A percentile compares a stretch with the other conserved stretches of the same genome.
phyloP scores from a whole-genome alignment of 2,888 invertebrate genomes.

The Amiota communis region DNA sequence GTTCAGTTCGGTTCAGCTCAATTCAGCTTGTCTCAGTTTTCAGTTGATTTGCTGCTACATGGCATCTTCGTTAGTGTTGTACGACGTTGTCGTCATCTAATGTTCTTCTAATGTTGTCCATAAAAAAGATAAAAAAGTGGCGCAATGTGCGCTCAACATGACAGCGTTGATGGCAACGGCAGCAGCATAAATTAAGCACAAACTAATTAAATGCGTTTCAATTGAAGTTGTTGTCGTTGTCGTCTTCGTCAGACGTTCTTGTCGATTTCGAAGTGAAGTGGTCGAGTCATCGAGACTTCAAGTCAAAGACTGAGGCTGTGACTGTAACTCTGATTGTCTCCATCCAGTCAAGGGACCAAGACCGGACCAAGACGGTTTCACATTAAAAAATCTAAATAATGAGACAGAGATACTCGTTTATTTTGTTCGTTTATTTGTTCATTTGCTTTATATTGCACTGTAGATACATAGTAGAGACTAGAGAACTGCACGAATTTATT shows the following conservation, averaged over 20 bases:
- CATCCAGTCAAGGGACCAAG: background rate
- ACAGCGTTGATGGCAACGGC: constrained; percentile 42
- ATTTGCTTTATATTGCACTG: background rate
- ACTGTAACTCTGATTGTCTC: background rate
- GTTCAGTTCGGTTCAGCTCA: background rate
- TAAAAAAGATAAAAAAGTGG: constrained; percentile 38
- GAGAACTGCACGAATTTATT: too few relatives aligned
- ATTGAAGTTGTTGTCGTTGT: constrained; percentile 47
- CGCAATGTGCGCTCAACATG: constrained; percentile 39
- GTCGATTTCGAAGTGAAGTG: constrained; percentile 2
- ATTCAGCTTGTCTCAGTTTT: constrained; percentile 1
- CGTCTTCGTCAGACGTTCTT: background rate
- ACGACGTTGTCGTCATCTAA: constrained; percentile 8
- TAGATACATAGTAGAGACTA: too few relatives aligned
- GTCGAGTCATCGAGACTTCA: background rate
- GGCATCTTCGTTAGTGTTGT: constrained; percentile 1
- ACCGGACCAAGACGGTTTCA: background rate
- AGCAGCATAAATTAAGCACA: constrained; percentile 59
- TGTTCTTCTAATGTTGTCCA: constrained; percentile 28
- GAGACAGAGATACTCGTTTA: constrained; percentile 1
- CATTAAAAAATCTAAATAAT: constrained; percentile 26
- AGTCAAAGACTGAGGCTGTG: constrained; percentile 6
- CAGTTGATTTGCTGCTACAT: constrained; percentile 10
- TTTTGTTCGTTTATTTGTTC: constrained; percentile 1
- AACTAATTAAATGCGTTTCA: constrained; percentile 61